These are phyloP conservation scores for Pegoplata infirma DNA, from an alignment of 2,888 invertebrate genomes.

Conservation along the genomic window DNA sequence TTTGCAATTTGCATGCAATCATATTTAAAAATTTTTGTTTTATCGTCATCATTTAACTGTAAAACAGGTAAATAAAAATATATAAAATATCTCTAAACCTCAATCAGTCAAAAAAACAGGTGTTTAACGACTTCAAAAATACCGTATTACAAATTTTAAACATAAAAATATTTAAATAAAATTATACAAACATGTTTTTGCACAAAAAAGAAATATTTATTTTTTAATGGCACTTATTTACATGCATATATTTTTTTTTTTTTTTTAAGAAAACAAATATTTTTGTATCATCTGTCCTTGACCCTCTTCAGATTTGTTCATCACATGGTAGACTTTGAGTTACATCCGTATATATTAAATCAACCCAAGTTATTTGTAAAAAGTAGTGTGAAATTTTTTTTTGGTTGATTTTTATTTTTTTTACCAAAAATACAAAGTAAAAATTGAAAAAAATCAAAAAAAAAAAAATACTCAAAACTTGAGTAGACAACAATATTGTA, in stretches of 20 bases:
- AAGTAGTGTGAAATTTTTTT: background rate
- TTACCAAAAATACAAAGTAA: background rate
- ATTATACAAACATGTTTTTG: background rate
- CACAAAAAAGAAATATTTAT: too few relatives aligned
- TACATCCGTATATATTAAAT: background rate
- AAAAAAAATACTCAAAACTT: background rate
- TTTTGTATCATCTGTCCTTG: conserved; percentile 46
- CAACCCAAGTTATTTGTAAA: background rate
- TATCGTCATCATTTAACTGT: background rate
- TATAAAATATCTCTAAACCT: background rate
- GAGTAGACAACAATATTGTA: background rate
- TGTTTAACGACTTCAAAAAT: background rate
- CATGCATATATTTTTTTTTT: background rate
- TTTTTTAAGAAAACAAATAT: background rate
- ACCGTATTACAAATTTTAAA: background rate
- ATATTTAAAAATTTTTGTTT: background rate
- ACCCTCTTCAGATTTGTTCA: conserved; percentile 53
- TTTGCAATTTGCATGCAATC: background rate
- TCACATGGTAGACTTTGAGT: background rate
- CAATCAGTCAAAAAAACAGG: background rate
- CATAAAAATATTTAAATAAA: background rate
- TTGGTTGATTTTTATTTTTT: background rate
- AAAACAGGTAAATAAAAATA: background rate
- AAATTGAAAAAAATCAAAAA: background rate
- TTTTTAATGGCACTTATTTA: background rate